A percentile compares a stretch with the other conserved stretches of the same genome.
These are phyloP conservation scores for Caenorhabditis latens DNA, from an alignment of 1,140 invertebrate genomes.

Conservation along the genomic window DNA sequence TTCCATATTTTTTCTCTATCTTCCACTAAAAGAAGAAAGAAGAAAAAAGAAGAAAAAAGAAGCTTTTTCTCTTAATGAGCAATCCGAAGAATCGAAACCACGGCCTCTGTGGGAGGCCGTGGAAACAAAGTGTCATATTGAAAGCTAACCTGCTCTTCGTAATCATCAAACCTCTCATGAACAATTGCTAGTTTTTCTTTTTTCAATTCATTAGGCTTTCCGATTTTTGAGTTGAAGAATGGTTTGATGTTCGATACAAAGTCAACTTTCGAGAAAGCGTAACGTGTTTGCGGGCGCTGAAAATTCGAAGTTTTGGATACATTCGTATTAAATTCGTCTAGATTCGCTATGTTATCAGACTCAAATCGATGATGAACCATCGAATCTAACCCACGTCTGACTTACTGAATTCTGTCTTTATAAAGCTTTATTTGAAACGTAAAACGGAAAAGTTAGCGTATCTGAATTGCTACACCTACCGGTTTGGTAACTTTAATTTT, in stretches of 20 bases:
- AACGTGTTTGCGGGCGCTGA: not conserved
- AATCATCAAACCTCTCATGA: not conserved
- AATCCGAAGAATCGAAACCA: not conserved
- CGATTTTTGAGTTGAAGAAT: not conserved
- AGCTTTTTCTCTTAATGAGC: not conserved
- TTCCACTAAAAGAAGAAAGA: not conserved
- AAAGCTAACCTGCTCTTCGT: slow-evolving; percentile 11
- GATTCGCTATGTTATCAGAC: not conserved
- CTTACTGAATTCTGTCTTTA: too few species aligned
- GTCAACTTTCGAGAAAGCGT: not conserved
- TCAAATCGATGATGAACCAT: too few species aligned
- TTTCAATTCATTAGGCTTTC: slow-evolving; percentile 10
- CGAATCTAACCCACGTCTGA: too few species aligned
- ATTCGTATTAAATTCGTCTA: not conserved
- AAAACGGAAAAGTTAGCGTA: too few species aligned
- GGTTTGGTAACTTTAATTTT: not conserved
- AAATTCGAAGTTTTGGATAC: not conserved
- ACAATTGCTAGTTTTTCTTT: not conserved
- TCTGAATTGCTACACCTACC: not conserved
- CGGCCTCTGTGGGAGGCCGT: too few species aligned
- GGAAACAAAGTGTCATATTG: not conserved
- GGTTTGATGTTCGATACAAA: not conserved
- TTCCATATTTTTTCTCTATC: not conserved
- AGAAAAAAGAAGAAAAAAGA: not conserved
- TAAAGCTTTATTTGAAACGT: too few species aligned